Conservation (phyloP, 2,113 vertebrate species). For the Neotoma lepida region DNA sequence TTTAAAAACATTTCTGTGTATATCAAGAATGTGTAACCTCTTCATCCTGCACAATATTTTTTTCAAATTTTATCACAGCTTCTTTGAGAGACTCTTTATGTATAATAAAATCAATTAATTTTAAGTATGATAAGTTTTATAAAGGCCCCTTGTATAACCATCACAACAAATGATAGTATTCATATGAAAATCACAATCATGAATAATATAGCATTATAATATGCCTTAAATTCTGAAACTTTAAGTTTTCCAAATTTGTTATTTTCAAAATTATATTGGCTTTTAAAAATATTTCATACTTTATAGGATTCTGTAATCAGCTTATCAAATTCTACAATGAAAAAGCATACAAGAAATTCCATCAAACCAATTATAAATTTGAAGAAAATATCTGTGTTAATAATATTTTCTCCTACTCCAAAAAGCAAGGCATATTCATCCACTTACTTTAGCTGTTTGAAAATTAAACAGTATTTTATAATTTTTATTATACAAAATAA, state of each 20-base stretch:
- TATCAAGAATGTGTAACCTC: background rate
- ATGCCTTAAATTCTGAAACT: background rate
- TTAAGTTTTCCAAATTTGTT: background rate
- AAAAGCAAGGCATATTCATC: background rate
- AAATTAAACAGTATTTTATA: background rate
- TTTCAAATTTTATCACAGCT: background rate
- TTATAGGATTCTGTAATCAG: background rate
- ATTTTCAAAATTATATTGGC: background rate
- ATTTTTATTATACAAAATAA: background rate
- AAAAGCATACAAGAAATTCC: background rate
- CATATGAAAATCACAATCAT: background rate
- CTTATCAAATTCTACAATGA: constrained; percentile 17
- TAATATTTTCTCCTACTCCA: background rate
- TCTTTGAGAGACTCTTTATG: background rate
- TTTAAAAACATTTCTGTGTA: background rate
- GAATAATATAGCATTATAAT: background rate
- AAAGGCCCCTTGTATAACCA: background rate
- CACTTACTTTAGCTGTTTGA: background rate
- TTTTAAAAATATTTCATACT: background rate
- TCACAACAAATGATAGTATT: background rate
- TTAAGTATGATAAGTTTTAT: background rate
- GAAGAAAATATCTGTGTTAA: background rate
- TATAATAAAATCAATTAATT: background rate
- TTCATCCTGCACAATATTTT: background rate
- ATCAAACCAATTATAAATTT: background rate